These are phyloP conservation scores for Mantis religiosa DNA, from an alignment of 2,888 invertebrate species.

Conservation along the genomic window DNA sequence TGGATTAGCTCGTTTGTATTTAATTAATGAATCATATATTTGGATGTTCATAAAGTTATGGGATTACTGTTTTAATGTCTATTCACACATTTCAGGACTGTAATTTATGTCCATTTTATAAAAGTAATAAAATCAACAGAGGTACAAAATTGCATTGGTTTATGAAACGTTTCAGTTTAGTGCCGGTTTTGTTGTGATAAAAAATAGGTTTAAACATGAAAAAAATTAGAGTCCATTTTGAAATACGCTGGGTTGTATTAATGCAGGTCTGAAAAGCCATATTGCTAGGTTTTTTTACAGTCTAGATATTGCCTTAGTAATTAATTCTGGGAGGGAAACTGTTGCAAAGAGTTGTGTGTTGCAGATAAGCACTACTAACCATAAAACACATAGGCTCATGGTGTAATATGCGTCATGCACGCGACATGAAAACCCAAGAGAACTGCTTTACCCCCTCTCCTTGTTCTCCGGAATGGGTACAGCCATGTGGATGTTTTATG, in stretches of 20 bases:
- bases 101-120: background rate
- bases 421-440: background rate
- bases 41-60: no score
- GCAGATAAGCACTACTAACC: background rate
- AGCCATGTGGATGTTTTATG: background rate
- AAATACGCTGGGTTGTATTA: background rate
- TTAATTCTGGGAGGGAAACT: background rate
- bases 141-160: background rate
- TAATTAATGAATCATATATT: no score
- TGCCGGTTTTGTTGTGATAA: background rate
- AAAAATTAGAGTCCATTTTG: background rate
- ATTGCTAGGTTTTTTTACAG: background rate
- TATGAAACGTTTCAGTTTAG: background rate
- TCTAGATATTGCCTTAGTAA: background rate
- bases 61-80: no score
- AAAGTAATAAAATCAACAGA: background rate
- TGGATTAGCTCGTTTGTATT: no score
- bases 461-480: background rate
- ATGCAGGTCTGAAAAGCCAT: background rate
- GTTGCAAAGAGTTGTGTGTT: background rate
- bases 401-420: background rate
- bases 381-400: background rate
- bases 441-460: background rate
- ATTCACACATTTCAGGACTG: no score
- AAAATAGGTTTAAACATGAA: background rate